Evolutionary conservation across 2,888 invertebrate genomes (phyloP), one percentile per base, ranked within the genome.

Genomic region (Thymelicus lineola): DNA sequence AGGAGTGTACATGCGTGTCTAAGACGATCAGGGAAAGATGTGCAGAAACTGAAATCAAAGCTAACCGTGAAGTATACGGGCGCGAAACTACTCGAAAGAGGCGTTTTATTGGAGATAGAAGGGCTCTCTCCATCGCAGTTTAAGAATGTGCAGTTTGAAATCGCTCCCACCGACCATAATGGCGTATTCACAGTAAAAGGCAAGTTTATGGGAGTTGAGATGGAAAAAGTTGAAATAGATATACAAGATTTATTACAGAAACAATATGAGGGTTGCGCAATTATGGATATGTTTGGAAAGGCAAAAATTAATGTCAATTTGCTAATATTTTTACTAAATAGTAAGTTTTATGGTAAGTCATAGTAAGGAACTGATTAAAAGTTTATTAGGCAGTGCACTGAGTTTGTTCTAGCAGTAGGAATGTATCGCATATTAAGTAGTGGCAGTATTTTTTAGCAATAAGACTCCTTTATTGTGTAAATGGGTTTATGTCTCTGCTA

Each of bases 211-310:
- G 97, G 97, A 0, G 95, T 96, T 0, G 95, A 95, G 79, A 95
- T 97, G 95, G 96, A 97, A 80, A 95, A 95, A 71, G 94, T 96
- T 36, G 96, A 96, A 55, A 88, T 97, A 15, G 95, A 96, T 74
- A 96, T 96, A 76, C 95, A 97, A 91, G 95, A 96, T 80, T 87
- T 97, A 46, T 90, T 97, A 17, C 96, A 97, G 82, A 93, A 96
- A 73, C 97, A 97, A 83, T 97, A 96, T 78, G 96, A 97, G 82
- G 97, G 97, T 28, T 95, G 96, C 58, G 94, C 96, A 36, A 95
- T 96, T 35, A 96, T 96, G 95, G 95, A 96, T 77, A 95, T 97
- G 93, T 97, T 96, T 81, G 96, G 96, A n/a, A 96, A 96, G 85
- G 96, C 96, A 28, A 96, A 96, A 86, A 95, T 97, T 75, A 97